Conservation (phyloP, 2,888 invertebrate genomes). For the Limnephilus rhombicus region DNA sequence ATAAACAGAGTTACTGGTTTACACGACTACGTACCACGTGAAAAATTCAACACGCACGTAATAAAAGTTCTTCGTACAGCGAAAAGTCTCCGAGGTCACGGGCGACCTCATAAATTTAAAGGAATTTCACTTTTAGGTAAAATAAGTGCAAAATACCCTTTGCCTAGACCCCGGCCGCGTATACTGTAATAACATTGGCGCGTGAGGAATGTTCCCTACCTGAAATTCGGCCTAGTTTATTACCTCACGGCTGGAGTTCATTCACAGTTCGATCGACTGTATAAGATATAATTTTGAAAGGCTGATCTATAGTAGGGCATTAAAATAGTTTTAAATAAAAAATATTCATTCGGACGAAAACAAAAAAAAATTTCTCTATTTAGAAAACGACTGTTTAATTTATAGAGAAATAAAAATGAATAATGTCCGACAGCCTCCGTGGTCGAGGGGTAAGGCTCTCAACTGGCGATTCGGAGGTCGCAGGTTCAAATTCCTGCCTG, state of each 20-base stretch:
- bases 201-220: background rate
- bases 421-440: too few species aligned
- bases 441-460: too few species aligned
- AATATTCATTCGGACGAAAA: too few species aligned
- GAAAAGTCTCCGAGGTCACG: background rate
- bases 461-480: too few species aligned
- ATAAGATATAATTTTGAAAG: background rate
- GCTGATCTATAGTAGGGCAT: background rate
- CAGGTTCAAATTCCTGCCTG: too few species aligned
- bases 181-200: background rate
- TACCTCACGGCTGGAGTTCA: background rate
- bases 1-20: background rate
- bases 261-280: background rate
- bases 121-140: background rate
- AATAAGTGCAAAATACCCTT: background rate
- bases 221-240: background rate
- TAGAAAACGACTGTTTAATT: too few species aligned
- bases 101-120: background rate
- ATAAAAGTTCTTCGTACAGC: background rate
- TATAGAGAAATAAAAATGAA: too few species aligned
- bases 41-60: background rate
- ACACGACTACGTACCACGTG: background rate
- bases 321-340: too few species aligned
- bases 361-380: too few species aligned
- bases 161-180: background rate